phyloP scores from a whole-genome alignment of 2,888 invertebrate species.

The Strigamia maritima region DNA sequence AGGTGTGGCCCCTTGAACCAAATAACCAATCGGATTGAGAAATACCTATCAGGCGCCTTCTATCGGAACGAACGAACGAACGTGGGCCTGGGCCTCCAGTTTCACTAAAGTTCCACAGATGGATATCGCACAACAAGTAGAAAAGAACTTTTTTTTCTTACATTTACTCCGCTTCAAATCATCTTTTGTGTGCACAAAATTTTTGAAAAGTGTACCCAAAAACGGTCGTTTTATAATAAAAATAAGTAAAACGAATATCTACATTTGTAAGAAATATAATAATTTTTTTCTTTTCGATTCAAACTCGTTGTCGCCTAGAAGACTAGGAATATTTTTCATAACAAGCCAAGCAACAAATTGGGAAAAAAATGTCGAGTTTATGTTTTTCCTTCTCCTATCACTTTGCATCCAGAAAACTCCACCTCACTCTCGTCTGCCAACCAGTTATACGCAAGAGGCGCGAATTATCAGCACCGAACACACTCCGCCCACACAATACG shows the following conservation, averaged over 20 bases:
- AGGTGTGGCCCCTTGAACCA: slow-evolving; percentile 15
- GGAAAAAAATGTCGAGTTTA: slow-evolving; percentile 9
- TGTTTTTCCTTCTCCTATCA: slow-evolving; percentile 15
- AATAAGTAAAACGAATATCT: too few relatives aligned
- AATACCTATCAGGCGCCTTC: slow-evolving; percentile 2
- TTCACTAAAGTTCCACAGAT: neutral
- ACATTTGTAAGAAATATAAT: too few relatives aligned
- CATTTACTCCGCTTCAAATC: neutral
- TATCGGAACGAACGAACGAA: too few relatives aligned
- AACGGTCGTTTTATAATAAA: too few relatives aligned
- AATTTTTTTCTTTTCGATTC: neutral
- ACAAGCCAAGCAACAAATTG: slow-evolving; percentile 15
- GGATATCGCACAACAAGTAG: neutral
- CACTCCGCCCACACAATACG: slow-evolving; percentile 28
- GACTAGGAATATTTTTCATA: neutral
- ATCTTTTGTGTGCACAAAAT: neutral
- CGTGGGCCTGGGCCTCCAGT: slow-evolving; percentile 8
- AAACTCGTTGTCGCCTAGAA: neutral
- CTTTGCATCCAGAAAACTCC: slow-evolving; percentile 15
- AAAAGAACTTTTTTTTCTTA: neutral
- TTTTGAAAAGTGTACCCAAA: neutral
- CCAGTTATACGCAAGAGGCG: slow-evolving; percentile 19
- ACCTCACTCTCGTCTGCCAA: slow-evolving; percentile 2
- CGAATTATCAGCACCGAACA: slow-evolving; percentile 34
- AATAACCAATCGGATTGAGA: slow-evolving; percentile 5